Base-by-base conservation (phyloP, 2,113 vertebrate species). In the Chlamydotis undulata region DNA sequence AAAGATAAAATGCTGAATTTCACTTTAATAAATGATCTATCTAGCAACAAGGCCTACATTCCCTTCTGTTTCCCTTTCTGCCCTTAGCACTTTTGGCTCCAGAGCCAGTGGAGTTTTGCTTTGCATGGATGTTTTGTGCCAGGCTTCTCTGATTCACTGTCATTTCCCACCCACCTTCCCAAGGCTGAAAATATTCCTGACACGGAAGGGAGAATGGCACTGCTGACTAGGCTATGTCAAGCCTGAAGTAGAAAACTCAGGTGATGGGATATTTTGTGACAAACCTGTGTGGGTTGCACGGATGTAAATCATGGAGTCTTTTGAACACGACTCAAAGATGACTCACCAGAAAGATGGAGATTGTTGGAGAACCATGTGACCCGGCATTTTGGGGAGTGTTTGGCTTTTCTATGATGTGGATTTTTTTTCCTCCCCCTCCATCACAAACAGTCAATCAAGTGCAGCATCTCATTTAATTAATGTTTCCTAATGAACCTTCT, bases 21-120 rank as follows among this genome's bases (percentile, higher is more conserved):
- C 76, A 93, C 97, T 98, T 97, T 97, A 98, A 98, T 98, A 98
- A 98, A 98, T 79, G 60, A 97, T 97, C 96, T 97, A 95, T 97
- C 97, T 96, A 98, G 90, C 97, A 97, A 97, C 47, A 31, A 93
- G 91, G 81, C 73, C 91, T 91, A 50, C 21, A 28, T 77, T 82
- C 53, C 83, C 74, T 83, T 67, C 43, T 93, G 47, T 93, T 90
- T 93, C 83, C 78, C 50, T 92, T 85, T 90, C 76, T 91, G 80
- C 73, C 50, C 52, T 60, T 21, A 29, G 37, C 55, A 24, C 47
- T 10, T 56, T 10, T 33, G 45, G 50, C 70, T 90, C 33, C 41
- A 22, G 49, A 43, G 14, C 45, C 23, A 2, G 0, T 2, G 37
- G 55, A 29, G 47, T 70, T 83, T 8, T 89, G 52, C 76, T 92